Base-by-base conservation (phyloP, 2,888 invertebrate genomes). In the Timema podura region DNA sequence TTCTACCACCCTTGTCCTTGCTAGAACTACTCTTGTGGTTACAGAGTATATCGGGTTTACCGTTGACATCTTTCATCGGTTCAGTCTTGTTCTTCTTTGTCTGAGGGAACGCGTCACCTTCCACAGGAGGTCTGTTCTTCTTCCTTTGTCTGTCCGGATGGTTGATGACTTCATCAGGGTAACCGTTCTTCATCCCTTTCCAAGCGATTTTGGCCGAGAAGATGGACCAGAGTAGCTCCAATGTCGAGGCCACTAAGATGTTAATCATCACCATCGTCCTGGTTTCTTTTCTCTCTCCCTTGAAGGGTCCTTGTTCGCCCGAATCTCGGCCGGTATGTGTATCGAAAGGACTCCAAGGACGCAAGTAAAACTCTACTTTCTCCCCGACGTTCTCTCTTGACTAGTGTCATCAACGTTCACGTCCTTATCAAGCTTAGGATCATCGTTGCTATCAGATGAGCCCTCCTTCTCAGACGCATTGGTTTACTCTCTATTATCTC, bases 211-310 rank as follows among this genome's bases (percentile, higher is more conserved):
- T 86, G 0, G 85, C 79, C 65, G 87, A 86, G 16, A 89, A 77
- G 47, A 86, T 77, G 0, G 88, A 88, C 88, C 88, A 89, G 0
- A 86, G 78, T 0, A 86, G 74, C 75, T 88, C 88, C 16, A 88
- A 73, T 66, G 85, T 79, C 0, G 87, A 84, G 0, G 87, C 85
- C 30, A 88, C 85, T 51, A 88, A 76, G 64, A 89, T 85, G 76
- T 88, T 88, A 30, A 87, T 82, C 10, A 85, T 85, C 48, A 88
- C 73, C 2, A 87, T 83, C 15, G 59, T 68, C n/a, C 72, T 64
- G 11, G 68, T 68, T 51, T 70, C 70, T 30, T 61, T 68, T 5
- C 64, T n/a, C 30, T 30, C 30, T 30, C 30, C 30, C 30, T 3
- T 30, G 30, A 30, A 30, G 30, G 30, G 30, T 30, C 30, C 30